These are phyloP conservation scores for Hiodon alosoides DNA, from an alignment of 2,113 vertebrate species.

Conservation along the genomic window DNA sequence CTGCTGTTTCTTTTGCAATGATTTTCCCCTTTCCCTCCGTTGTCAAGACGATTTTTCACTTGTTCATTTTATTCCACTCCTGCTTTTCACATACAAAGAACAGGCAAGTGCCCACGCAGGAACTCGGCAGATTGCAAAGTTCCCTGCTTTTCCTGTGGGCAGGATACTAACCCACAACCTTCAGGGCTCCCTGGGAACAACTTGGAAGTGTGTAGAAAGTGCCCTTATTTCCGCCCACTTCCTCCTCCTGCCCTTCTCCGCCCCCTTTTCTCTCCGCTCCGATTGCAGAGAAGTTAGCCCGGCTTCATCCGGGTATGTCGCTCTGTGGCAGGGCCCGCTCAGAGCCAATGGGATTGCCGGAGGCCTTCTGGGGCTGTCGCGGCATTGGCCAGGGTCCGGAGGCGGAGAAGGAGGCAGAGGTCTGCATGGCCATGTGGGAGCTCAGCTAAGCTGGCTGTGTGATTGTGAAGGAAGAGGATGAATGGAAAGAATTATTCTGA, in stretches of 20 bases:
- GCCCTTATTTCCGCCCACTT: constrained; percentile 3
- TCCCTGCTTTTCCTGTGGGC: constrained; percentile 1
- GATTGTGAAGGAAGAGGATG: too few species aligned
- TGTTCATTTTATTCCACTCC: background rate
- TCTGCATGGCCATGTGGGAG: too few species aligned
- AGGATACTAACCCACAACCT: constrained; percentile 14
- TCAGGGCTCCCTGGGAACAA: background rate
- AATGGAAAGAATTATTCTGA: too few species aligned
- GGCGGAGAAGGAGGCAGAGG: background rate
- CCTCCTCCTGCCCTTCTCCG: background rate
- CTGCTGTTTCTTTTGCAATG: constrained; percentile 2
- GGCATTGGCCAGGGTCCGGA: background rate
- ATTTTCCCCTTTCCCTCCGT: background rate
- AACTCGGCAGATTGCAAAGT: background rate
- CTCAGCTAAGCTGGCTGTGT: too few species aligned
- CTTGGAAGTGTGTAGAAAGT: constrained; percentile 9
- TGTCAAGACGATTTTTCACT: background rate
- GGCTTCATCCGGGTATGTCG: background rate
- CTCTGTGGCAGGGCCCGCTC: background rate
- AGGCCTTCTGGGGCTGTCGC: background rate
- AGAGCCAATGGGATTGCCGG: constrained; percentile 9
- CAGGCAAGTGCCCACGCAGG: constrained; percentile 1
- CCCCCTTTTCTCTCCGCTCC: background rate
- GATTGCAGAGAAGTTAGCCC: constrained; percentile 12
- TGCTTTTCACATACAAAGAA: constrained; percentile 4